phyloP scores from a whole-genome alignment of 2,797 vertebrate species.

The Phalloptychus januarius region DNA sequence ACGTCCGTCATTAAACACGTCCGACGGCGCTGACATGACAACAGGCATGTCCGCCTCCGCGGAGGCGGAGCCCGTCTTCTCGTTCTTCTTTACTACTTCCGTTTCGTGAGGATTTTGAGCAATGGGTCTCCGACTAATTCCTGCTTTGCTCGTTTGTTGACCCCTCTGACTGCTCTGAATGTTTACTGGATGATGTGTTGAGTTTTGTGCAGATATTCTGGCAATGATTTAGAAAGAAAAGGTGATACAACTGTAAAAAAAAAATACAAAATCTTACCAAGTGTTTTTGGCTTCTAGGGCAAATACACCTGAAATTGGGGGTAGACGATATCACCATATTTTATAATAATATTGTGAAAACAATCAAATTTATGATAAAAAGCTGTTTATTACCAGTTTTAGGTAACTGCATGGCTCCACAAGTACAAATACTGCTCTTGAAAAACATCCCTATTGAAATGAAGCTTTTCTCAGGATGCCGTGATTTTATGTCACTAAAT shows the following conservation, averaged over 20 bases:
- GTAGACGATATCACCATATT: too few species aligned
- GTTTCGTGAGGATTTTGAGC: conserved; percentile 8
- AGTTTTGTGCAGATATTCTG: background rate
- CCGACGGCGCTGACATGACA: conserved; percentile 54
- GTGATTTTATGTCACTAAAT: too few species aligned
- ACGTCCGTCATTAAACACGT: conserved; percentile 72
- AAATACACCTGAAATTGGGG: too few species aligned
- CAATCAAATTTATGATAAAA: too few species aligned
- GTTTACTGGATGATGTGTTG: background rate
- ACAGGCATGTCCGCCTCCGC: conserved; percentile 51
- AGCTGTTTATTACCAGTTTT: too few species aligned
- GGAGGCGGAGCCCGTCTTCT: conserved; percentile 37
- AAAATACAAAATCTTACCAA: too few species aligned
- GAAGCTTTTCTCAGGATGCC: too few species aligned
- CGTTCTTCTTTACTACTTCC: conserved; percentile 1
- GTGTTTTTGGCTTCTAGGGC: too few species aligned
- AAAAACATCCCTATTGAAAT: too few species aligned
- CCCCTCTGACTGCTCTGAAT: background rate
- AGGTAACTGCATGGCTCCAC: too few species aligned
- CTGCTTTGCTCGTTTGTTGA: background rate
- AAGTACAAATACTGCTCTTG: too few species aligned
- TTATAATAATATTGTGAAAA: too few species aligned
- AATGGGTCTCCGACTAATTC: background rate
- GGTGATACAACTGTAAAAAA: background rate
- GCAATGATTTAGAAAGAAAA: background rate